A percentile compares a stretch with the other conserved stretches of the same genome.
Evolutionary conservation across 2,113 vertebrate species (phyloP).

Genomic region (human (Homo sapiens)): GRCh38 chr5:56185501-56186000

Average conservation of each 20-base stretch:
- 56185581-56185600: no score
- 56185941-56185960: background rate
- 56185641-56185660: no score
- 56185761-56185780: background rate
- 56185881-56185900: background rate
- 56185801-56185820: slow-evolving; percentile 8
- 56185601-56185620: no score
- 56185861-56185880: background rate
- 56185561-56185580: no score
- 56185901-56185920: background rate
- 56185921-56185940: background rate
- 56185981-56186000: background rate
- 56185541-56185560: no score
- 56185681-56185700: no score
- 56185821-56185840: background rate
- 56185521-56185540: no score
- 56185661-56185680: no score
- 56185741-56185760: background rate
- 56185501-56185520: no score
- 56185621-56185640: no score
- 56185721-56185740: background rate
- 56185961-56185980: background rate
- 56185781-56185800: background rate
- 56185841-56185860: background rate
- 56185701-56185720: background rate